These are phyloP conservation scores for Antrozous pallidus DNA, from an alignment of 2,797 vertebrate genomes.

Conservation along the genomic window DNA sequence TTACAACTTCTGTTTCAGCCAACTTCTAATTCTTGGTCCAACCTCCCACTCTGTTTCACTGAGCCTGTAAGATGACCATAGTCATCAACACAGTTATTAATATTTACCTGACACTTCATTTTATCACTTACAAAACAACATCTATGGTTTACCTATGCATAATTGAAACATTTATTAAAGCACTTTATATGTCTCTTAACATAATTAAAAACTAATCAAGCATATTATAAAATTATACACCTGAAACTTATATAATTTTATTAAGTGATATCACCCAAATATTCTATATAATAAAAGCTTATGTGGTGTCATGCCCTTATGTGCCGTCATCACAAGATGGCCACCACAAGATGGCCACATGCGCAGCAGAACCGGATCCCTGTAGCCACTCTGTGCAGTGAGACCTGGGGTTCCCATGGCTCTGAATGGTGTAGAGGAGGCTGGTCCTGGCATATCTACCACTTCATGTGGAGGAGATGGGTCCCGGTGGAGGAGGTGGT, in stretches of 20 bases:
- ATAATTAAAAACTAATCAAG: not conserved
- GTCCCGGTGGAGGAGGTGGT: too few species aligned
- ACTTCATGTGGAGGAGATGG: too few species aligned
- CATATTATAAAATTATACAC: not conserved
- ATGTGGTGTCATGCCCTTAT: too few species aligned
- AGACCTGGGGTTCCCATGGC: too few species aligned
- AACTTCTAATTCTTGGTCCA: not conserved
- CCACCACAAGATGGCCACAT: too few species aligned
- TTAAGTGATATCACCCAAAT: not conserved
- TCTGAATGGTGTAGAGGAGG: too few species aligned
- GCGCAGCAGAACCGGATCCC: too few species aligned
- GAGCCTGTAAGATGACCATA: not conserved
- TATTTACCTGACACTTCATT: not conserved
- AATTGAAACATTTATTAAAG: constrained; percentile 32
- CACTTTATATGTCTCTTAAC: not conserved
- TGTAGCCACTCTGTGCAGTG: too few species aligned
- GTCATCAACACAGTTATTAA: not conserved
- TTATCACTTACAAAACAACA: not conserved
- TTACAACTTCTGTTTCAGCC: not conserved
- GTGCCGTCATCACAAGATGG: too few species aligned
- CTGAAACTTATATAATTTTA: not conserved
- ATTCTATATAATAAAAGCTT: too few species aligned
- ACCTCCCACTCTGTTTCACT: constrained; percentile 2
- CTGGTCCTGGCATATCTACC: too few species aligned
- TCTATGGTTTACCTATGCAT: not conserved